Base-by-base conservation (phyloP, 2,113 vertebrate genomes). In the Arothron firmamentum region DNA sequence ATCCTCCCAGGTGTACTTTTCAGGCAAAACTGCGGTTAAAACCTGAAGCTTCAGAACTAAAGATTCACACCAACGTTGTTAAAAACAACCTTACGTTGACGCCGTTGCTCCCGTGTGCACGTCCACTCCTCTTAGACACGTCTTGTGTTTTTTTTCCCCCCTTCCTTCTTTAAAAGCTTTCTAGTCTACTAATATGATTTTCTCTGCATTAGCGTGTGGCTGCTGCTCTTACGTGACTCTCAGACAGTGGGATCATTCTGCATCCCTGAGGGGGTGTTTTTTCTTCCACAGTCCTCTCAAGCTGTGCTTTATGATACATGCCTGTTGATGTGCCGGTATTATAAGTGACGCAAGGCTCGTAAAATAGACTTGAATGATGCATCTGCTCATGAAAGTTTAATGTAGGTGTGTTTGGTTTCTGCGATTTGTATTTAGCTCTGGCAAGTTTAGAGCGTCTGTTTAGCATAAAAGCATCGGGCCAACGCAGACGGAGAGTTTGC, bases 161-260 rank as follows among this genome's bases (percentile, higher is more conserved):
- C 75, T 70, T 67, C 71, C 34, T 38, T 38, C 10, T 38, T 77
- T 65, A 77, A 74, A 70, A 67, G 67, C 70, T 69, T 82, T 74
- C 80, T 72, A 59, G 31, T 63, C n/a, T 23, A 62, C 66, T 82
- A 82, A 88, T 85, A 78, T 66, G 83, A 87, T 87, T 87, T 79
- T 41, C 70, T 42, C 46, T 65, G 56, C 61, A 53, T 74, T 61
- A 65, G 46, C 50, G 63, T 63, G 59, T 59, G 61, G 77, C 72
- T 85, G 41, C 25, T 58, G 75, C 62, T 68, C 74, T 63, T 82
- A 73, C 51, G 23, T 53, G 70, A 72, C 73, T 86, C 75, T 70
- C 56, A 75, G 69, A 81, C 74, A 79, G 62, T 46, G 56, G 73
- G 66, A 72, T 80, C 68, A 69, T 55, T 62, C 63, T 79, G 55